Evolutionary conservation across 2,888 invertebrate genomes (phyloP).

Genomic region (Tetheella fluctuosa): DNA sequence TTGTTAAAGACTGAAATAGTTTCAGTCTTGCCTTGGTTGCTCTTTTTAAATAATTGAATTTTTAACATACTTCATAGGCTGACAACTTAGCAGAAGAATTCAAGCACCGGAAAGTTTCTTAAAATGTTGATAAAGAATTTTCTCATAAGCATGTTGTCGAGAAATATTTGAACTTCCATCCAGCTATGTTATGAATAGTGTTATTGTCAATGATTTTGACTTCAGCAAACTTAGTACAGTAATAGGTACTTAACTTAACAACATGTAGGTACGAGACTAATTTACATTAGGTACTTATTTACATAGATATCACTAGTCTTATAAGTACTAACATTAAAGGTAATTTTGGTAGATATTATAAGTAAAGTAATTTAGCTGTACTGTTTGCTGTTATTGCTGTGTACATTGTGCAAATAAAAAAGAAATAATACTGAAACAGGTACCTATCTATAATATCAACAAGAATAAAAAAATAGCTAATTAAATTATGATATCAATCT

Average conservation of each 20-base stretch:
- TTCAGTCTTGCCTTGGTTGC: background rate
- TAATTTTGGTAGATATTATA: too few species aligned
- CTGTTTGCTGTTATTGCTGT: too few species aligned
- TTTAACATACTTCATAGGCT: background rate
- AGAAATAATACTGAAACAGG: too few species aligned
- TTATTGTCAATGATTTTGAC: background rate
- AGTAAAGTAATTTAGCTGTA: too few species aligned
- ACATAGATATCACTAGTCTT: too few species aligned
- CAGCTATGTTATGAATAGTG: background rate
- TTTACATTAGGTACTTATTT: too few species aligned
- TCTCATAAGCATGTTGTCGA: background rate
- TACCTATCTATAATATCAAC: background rate
- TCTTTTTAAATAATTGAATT: background rate
- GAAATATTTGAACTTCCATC: conserved; percentile 1
- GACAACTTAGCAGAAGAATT: background rate
- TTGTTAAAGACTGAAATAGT: too few species aligned
- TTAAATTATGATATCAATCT: background rate
- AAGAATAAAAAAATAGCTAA: background rate
- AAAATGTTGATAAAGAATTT: conserved; percentile 8
- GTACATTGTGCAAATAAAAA: too few species aligned
- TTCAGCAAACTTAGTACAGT: too few species aligned
- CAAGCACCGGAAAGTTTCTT: background rate
- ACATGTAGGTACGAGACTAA: too few species aligned
- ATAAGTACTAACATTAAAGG: too few species aligned
- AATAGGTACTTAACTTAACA: too few species aligned